These are phyloP conservation scores for Eilema sororculum DNA, from an alignment of 2,888 invertebrate genomes.

Conservation along the genomic window DNA sequence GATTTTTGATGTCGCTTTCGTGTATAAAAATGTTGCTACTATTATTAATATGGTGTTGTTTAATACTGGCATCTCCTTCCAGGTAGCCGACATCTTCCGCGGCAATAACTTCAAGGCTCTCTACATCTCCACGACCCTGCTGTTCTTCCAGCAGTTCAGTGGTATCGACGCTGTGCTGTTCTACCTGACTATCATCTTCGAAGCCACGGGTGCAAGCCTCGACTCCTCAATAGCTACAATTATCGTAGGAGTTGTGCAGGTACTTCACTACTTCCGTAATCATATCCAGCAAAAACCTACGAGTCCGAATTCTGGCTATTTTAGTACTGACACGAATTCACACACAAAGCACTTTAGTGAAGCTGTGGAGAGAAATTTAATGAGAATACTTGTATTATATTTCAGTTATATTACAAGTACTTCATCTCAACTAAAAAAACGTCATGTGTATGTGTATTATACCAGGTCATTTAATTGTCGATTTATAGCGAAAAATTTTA, in stretches of 20 bases:
- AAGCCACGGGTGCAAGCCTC: slow-evolving; percentile 88
- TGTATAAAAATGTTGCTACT: no score
- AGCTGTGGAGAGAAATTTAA: no score
- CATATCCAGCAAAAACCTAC: background rate
- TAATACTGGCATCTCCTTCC: slow-evolving; percentile 18
- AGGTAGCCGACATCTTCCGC: slow-evolving; percentile 86
- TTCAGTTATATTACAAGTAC: no score
- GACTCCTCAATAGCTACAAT: slow-evolving; percentile 90
- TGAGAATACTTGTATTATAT: no score
- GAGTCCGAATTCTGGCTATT: no score
- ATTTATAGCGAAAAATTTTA: no score
- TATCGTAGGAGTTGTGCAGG: slow-evolving; percentile 91
- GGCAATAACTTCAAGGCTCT: slow-evolving; percentile 92
- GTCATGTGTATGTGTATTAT: no score
- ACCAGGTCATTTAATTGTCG: no score
- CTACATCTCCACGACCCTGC: slow-evolving; percentile 90
- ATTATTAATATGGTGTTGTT: background rate
- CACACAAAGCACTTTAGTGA: no score
- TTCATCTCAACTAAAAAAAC: no score
- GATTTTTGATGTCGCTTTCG: no score
- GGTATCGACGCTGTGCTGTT: slow-evolving; percentile 94
- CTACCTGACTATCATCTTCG: slow-evolving; percentile 91
- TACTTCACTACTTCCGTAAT: slow-evolving; percentile 32
- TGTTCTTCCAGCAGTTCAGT: slow-evolving; percentile 93
- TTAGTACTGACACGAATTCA: no score